Base-by-base conservation (phyloP, 2,113 vertebrate genomes). In the Nothocercus julius region DNA sequence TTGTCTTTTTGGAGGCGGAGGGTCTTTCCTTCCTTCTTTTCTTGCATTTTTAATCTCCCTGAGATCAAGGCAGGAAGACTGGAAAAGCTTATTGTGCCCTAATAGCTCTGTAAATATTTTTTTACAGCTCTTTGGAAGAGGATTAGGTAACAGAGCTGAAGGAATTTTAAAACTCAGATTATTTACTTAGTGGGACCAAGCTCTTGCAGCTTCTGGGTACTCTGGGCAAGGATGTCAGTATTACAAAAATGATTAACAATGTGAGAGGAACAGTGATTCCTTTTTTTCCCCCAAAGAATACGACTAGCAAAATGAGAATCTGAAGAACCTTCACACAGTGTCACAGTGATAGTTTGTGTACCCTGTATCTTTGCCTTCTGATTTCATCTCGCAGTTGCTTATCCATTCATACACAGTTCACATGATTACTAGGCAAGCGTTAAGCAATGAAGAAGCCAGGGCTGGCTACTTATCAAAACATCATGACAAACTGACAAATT, bases 401-500 rank as follows among this genome's bases (percentile, higher is more conserved):
- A 7, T 30, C 67, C 34, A 20, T 73, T 25, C 49, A n/a, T 38
- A 47, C 8, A 53, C 5, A 51, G 49, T 4, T 85, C 34, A 82
- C 9, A 6, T 36, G 10, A 22, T 62, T 22, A 51, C 34, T 62
- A 38, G 42, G 59, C 21, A 80, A 74, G 66, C 1, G 1, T n/a
- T 77, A 69, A 84, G 25, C 49, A 47, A 4, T 56, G 7, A 40
- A 74, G 64, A 68, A 81, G 24, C 15, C 36, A 51, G 18, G 15
- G 27, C 27, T 75, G 42, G 27, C 47, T 68, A 18, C 21, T 44
- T 2, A 47, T 7, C 16, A 70, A 75, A 68, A 68, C 1, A 2
- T 4, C 9, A 0, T 27, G 38, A 38, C 45, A 30, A 10, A 28
- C 1, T 24, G 38, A 38, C 45, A 30, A 10, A 28, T 1, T 75